Evolutionary conservation across 1,140 invertebrate genomes (phyloP).

Genomic region (Elysia chlorotica): DNA sequence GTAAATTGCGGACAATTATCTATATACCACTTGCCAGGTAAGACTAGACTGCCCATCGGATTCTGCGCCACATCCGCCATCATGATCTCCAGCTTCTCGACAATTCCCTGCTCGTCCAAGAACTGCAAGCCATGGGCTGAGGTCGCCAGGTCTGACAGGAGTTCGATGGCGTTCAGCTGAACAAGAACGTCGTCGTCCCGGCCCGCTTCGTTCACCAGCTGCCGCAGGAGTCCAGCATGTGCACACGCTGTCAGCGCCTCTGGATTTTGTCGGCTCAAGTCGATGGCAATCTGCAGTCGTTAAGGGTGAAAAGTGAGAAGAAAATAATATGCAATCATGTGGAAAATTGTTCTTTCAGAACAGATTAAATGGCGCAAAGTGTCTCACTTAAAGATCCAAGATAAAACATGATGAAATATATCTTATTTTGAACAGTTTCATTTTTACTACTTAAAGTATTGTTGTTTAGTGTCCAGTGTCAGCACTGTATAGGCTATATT

Average conservation of each 20-base stretch:
- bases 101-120: slow-evolving; percentile 71
- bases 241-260: slow-evolving; percentile 66
- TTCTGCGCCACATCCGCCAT: slow-evolving; percentile 68
- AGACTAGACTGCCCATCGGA: slow-evolving; percentile 68
- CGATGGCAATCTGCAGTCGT: slow-evolving; percentile 69
- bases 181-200: slow-evolving; percentile 79
- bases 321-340: no score
- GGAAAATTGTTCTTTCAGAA: no score
- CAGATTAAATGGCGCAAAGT: no score
- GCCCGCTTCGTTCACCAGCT: slow-evolving; percentile 70
- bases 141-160: slow-evolving; percentile 73
- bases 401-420: no score
- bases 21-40: no score
- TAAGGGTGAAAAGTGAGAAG: background rate
- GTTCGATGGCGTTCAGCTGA: slow-evolving; percentile 77
- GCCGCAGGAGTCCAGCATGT: slow-evolving; percentile 70
- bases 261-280: slow-evolving; percentile 69
- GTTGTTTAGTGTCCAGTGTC: no score
- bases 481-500: no score
- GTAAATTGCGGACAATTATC: no score
- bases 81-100: slow-evolving; percentile 69
- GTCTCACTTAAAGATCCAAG: no score
- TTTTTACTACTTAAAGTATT: no score
- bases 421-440: no score
- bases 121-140: slow-evolving; percentile 73